Conservation (phyloP, 53 echinoderm and acorn worm genomes). For the Zoroaster sp. region DNA sequence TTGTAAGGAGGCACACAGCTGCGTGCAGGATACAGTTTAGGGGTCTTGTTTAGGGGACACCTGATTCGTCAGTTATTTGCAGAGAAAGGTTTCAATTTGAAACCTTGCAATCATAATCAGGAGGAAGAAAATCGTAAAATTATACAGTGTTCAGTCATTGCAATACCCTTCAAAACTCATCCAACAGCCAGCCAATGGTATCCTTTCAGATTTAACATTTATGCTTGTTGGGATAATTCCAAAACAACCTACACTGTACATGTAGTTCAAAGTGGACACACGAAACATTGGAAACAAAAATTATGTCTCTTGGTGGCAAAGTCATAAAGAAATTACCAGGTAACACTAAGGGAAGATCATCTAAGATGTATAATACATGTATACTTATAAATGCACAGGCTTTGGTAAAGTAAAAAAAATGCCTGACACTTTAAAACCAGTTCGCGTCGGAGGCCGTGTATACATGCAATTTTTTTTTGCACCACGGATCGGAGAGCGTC, state of each 20-base stretch:
- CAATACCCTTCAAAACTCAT: not conserved
- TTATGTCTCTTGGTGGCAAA: not conserved
- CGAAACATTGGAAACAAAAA: not conserved
- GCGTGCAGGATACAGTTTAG: constrained; percentile 55
- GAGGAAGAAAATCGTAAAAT: not conserved
- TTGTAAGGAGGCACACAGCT: constrained; percentile 4
- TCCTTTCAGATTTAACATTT: not conserved
- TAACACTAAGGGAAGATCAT: constrained; percentile 2
- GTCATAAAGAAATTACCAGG: not conserved
- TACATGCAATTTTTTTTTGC: too few species aligned
- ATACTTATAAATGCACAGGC: not conserved
- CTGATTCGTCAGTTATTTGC: not conserved
- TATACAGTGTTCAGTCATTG: not conserved
- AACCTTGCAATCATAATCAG: not conserved
- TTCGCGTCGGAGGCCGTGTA: too few species aligned
- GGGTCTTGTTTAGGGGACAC: constrained; percentile 20
- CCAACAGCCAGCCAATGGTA: not conserved
- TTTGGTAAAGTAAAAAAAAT: not conserved
- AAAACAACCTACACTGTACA: too few species aligned
- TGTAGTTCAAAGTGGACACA: constrained; percentile 11
- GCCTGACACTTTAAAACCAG: not conserved
- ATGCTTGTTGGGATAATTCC: constrained; percentile 7
- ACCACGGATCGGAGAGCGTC: too few species aligned
- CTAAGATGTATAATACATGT: not conserved
- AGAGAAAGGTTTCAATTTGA: too few species aligned